Base-by-base conservation (phyloP, 2,888 invertebrate species). In the Eueremaeus valkanovi region DNA sequence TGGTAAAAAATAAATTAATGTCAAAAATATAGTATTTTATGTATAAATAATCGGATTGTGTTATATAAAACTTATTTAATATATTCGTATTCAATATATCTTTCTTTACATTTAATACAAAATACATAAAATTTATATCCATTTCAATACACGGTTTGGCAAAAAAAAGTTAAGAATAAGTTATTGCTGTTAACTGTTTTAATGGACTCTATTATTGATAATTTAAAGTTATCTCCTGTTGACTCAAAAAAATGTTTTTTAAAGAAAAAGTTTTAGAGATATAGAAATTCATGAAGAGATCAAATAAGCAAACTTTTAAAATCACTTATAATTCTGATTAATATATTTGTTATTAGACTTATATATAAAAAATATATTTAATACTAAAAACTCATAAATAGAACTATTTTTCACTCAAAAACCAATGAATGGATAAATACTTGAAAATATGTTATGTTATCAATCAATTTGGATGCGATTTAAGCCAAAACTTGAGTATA, bases 341-440 rank as follows among this genome's bases (percentile, higher is more conserved):
- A 63, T 63, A 63, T 51, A 51, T 63, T 63, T 63, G 63, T 63
- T 63, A 31, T 63, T 63, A 33, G 9, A 5, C 11, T 63, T 63
- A 63, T 33, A 27, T 55, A 24, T 55, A 27, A 24, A 16, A 55
- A 55, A 13, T 27, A 27, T 8, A 27, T 21, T 55, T 27, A 55
- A 55, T 3, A 55, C 27, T 55, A 55, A 55, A 13, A 11, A 9
- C 27, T n/a, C n/a, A n/a, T n/a, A n/a, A n/a, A n/a, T n/a, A 55
- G 27, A 8, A 55, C 55, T 21, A 55, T 24, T 55, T 55, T 27
- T 55, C 24, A 55, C 11, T 51, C 21, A 3, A 45, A 45, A 6
- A 21, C 18, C n/a, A 21, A 21, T 8, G 18, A 8, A 1, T 21
- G 6, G 18, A 21, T 5, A 51, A 21, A 51, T n/a, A 51, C 51